Conservation (phyloP, 2,888 invertebrate species). For the Andrena fulva region DNA sequence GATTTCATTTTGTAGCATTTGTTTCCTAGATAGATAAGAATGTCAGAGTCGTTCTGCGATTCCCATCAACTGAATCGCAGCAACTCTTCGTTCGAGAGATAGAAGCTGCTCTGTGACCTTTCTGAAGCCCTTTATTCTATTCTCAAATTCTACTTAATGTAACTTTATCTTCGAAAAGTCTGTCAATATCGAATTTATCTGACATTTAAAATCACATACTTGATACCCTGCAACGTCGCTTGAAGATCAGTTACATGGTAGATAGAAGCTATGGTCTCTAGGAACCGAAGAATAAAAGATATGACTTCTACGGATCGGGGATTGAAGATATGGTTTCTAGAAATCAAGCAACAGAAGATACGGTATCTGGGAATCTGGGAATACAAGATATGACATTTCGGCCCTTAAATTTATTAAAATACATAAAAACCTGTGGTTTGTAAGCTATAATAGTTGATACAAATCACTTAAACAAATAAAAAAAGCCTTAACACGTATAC, state of each 20-base stretch:
- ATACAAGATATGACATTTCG: too few species aligned
- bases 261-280: not conserved
- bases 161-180: slow-evolving; percentile 39
- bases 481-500: too few species aligned
- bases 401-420: too few species aligned
- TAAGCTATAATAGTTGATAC: too few species aligned
- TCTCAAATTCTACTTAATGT: slow-evolving; percentile 46
- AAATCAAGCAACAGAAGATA: too few species aligned
- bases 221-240: slow-evolving; percentile 24
- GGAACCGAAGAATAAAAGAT: not conserved
- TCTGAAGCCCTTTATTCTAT: slow-evolving; percentile 52
- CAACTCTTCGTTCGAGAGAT: slow-evolving; percentile 63
- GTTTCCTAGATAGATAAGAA: slow-evolving; percentile 30
- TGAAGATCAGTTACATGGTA: not conserved
- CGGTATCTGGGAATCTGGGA: too few species aligned
- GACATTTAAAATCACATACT: slow-evolving; percentile 27
- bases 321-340: too few species aligned
- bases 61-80: slow-evolving; percentile 69
- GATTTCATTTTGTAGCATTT: slow-evolving; percentile 21
- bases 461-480: too few species aligned
- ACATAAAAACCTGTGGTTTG: too few species aligned
- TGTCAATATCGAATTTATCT: slow-evolving; percentile 22
- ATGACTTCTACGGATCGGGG: not conserved
- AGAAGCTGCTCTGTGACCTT: slow-evolving; percentile 40
- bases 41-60: slow-evolving; percentile 55